These are phyloP conservation scores for Agonopterix arenella DNA, from an alignment of 2,888 invertebrate genomes.

Conservation along the genomic window DNA sequence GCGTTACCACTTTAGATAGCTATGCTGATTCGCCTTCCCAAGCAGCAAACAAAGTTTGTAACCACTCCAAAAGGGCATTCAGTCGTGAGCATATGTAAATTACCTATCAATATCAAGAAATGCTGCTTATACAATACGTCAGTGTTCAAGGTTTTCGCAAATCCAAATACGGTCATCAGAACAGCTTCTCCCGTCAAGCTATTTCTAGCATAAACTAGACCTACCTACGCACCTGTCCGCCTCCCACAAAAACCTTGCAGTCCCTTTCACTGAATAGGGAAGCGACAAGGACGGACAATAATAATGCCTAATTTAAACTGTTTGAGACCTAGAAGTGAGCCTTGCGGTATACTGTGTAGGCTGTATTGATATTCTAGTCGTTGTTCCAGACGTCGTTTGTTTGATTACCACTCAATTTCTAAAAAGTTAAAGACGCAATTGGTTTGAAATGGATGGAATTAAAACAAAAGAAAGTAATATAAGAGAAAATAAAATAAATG, in stretches of 20 bases:
- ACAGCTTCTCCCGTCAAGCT: background rate
- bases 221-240: slow-evolving; percentile 37
- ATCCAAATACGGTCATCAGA: background rate
- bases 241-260: slow-evolving; percentile 24
- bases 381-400: no score
- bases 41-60: no score
- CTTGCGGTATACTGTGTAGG: slow-evolving; percentile 48
- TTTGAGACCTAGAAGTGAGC: slow-evolving; percentile 37
- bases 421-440: background rate
- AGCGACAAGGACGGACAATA: slow-evolving; percentile 24
- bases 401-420: background rate
- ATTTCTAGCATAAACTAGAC: slow-evolving; percentile 14
- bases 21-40: no score
- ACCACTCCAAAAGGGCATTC: no score
- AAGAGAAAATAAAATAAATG: no score
- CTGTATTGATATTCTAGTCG: slow-evolving; percentile 1
- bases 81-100: no score
- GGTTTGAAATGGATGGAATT: background rate
- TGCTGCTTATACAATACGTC: no score
- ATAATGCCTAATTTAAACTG: slow-evolving; percentile 30
- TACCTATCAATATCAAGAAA: no score
- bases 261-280: slow-evolving; percentile 14
- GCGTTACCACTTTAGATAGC: no score
- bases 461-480: no score
- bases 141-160: no score